A percentile compares a stretch with the other conserved stretches of the same genome.
Conservation (phyloP, 2,797 vertebrate genomes). For the Megalops cyprinoides region DNA sequence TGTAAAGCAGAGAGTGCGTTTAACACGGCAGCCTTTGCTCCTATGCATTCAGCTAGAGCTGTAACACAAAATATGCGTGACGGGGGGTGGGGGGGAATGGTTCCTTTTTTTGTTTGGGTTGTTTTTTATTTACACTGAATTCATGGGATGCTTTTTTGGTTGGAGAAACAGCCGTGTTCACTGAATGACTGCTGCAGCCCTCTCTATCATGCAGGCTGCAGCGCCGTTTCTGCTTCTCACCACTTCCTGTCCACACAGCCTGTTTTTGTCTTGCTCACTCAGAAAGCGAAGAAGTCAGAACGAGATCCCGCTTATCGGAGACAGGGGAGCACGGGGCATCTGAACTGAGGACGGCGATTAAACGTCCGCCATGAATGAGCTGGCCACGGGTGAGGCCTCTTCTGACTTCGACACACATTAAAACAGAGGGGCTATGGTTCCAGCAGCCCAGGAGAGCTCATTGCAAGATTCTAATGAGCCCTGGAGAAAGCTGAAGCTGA, state of each 20-base stretch:
- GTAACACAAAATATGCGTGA: too few relatives aligned
- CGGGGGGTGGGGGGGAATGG: too few relatives aligned
- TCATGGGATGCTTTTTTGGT: too few relatives aligned
- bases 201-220: constrained; percentile 30
- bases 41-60: too few relatives aligned
- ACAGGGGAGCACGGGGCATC: neutral
- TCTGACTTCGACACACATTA: neutral
- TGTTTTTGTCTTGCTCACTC: constrained; percentile 32
- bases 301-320: constrained; percentile 8
- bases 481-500: neutral
- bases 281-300: constrained; percentile 30
- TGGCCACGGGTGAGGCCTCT: neutral
- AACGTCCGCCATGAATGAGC: neutral
- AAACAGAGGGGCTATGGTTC: too few relatives aligned
- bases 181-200: constrained; percentile 7
- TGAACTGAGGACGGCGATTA: neutral
- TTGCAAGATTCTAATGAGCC: neutral
- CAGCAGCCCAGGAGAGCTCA: neutral
- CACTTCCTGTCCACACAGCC: constrained; percentile 62
- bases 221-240: constrained; percentile 46
- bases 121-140: too few relatives aligned
- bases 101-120: too few relatives aligned
- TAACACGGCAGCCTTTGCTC: too few relatives aligned
- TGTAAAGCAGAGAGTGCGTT: too few relatives aligned
- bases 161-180: neutral